Evolutionary conservation across 1,140 invertebrate genomes (phyloP), one percentile per base, ranked within the genome.

Genomic region (Bilobella aurantiaca): DNA sequence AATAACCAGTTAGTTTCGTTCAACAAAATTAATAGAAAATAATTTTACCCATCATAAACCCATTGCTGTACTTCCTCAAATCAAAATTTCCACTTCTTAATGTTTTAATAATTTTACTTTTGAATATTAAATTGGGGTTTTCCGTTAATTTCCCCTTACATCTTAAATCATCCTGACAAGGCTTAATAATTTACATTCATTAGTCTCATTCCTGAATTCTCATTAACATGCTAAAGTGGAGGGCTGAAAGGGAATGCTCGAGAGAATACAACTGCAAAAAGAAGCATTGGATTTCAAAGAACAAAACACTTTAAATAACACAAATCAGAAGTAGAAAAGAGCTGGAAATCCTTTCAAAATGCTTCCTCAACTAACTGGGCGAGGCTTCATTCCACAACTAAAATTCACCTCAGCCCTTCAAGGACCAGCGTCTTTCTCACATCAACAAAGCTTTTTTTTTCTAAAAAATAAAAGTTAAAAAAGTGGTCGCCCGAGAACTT

Each of bases 211-310:
- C 34, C 18, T 42, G 34, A 42, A 18, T 18, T 47, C 49, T 67
- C 66, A 47, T 67, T 67, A 59, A 67, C 65, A 67, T 67, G 61
- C 65, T 63, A 47, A 60, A 62, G 65, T 62, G 31, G 59, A 3
- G 3, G 12, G 58, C 3, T 31, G 14, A 3, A 37, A 37, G 23
- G 2, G 2, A 18, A 12, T 61, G 3, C 14, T 32, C 59, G 16
- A 37, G 18, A 5, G 30, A 16, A 59, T 56, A 23, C 3, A 29
- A 59, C 5, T 29, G 12, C 27, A 59, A 32, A 28, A 21, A 16
- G 5, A 16, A 28, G 27, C 3, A 21, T 28, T 59, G 14, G 12
- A 14, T 32, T 59, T 32, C 5, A 23, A 59, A 23, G 57, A 64
- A 56, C 49, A 64, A 64, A 49, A 42, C 31, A 27, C 61, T 47